Evolutionary conservation across 2,888 invertebrate genomes (phyloP), one percentile per base, ranked within the genome.

Genomic region (Acleris literana): DNA sequence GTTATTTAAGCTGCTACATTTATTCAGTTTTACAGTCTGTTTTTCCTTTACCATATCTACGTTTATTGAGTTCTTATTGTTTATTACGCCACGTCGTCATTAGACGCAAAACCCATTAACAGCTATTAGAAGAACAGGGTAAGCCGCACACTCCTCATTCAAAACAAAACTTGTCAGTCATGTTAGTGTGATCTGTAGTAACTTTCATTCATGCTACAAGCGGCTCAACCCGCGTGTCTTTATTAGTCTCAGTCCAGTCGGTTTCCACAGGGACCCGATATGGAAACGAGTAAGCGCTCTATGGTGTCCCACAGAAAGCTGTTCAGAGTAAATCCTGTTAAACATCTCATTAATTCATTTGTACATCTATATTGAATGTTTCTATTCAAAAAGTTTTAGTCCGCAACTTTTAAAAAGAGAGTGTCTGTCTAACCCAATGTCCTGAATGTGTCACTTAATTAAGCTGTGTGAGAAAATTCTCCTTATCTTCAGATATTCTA

Each of bases 181-280:
- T 49, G 60, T 61, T 48, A 20, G 49, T 63, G 46, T 64, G 51
- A 66, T 57, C 62, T 66, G 61, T 56, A 39, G 49, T 56, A 56
- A 66, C 61, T 66, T 66, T 66, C 62, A 39, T 61, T 66, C 52
- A 61, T 52, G 56, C 46, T 44, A 17, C 44, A 51, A 59, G 33
- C 58, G 5, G 56, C 51, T 61, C 29, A 51, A 54, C 33, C 17
- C 16, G 53, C 18, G 13, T 44, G 44, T 33, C 61, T 61, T 46
- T 61, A 65, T 65, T 52, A 43, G 65, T 56, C 56, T 20, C 29
- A 16, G 25, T 54, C 51, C 43, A 68, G 48, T 63, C 17, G 25
- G 20, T 64, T 68, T 64, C 60, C 51, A 60, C 46, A 53, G 25
- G 33, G 33, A 46, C 64, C 60, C n/a, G 20, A 57, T 60, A 68